These are phyloP conservation scores for Pollenia griseotomentosa DNA, from an alignment of 2,888 invertebrate genomes.

Conservation along the genomic window DNA sequence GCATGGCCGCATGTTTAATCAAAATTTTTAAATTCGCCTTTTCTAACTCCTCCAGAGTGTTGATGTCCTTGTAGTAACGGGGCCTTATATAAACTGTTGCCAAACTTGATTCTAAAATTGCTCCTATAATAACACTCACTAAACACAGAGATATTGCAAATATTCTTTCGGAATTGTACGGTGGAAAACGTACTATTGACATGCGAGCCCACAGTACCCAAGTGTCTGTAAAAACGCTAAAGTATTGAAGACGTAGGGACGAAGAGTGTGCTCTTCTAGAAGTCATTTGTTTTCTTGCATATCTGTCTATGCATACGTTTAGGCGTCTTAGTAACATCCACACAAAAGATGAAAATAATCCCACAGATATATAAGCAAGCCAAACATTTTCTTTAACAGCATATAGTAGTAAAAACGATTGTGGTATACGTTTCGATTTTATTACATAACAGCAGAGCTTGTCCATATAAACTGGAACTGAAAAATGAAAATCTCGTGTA, in stretches of 20 bases:
- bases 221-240: conserved; percentile 80
- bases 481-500: conserved; percentile 81
- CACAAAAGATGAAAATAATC: conserved; percentile 77
- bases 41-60: conserved; percentile 82
- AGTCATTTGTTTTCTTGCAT: not conserved
- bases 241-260: conserved; percentile 52
- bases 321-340: conserved; percentile 79
- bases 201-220: conserved; percentile 82
- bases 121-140: conserved; percentile 83
- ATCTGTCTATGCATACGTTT: conserved; percentile 74
- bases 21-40: conserved; percentile 80
- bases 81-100: conserved; percentile 84
- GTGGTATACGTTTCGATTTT: conserved; percentile 83
- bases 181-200: conserved; percentile 81
- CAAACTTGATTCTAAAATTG: conserved; percentile 84
- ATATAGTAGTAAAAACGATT: conserved; percentile 82
- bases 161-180: conserved; percentile 82
- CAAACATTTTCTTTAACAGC: conserved; percentile 82
- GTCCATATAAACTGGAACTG: conserved; percentile 82
- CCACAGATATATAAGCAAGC: conserved; percentile 80
- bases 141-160: conserved; percentile 82
- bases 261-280: not conserved
- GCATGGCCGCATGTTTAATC: conserved; percentile 83
- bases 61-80: conserved; percentile 83
- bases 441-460: conserved; percentile 83